Evolutionary conservation across 2,888 invertebrate genomes (phyloP), one percentile per base, ranked within the genome.

Genomic region (Drosophila cracens): DNA sequence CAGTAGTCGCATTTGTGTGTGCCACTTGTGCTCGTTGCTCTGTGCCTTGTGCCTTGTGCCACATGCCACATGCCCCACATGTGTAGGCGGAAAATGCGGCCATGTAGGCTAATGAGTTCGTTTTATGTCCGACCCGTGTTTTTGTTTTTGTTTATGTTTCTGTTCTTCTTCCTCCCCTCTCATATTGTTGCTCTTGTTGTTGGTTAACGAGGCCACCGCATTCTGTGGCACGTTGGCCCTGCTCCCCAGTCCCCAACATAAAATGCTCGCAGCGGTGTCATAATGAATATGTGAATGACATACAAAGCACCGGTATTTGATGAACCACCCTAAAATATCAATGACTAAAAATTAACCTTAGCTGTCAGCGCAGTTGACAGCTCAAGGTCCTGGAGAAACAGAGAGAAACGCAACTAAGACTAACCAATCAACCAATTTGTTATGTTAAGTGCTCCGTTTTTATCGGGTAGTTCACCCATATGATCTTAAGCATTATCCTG

Each of bases 51-150:
- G 87, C 72, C 67, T 52, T 82, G 71, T 79, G 85, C 72, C 65
- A 63, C 72, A 53, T 65, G 64, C 62, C 53, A 58, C 70, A 59
- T 68, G 68, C 62, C 73, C 71, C 82, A 72, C 73, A 71, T 85
- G 69, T 86, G 89, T 88, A 86, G 89, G 79, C 84, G 82, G 89
- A 83, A 88, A 88, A 81, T 88, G 84, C 79, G 87, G 74, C 89
- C 83, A 85, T 85, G 84, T 85, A 88, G 84, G 84, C 84, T 85
- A 85, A 85, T 85, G 84, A 85, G 89, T 83, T 88, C 84, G 70
- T 74, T 81, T 64, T 63, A 66, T 81, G 83, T 82, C 74, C 77
- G 71, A 68, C 71, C 67, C 74, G 67, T 78, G 70, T 76, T 81
- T 68, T 81, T 77, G 62, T 60, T 38, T 38, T 38, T 73, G 67